These are phyloP conservation scores for Myotis yumanensis DNA, from an alignment of 2,113 vertebrate species.

Conservation along the genomic window DNA sequence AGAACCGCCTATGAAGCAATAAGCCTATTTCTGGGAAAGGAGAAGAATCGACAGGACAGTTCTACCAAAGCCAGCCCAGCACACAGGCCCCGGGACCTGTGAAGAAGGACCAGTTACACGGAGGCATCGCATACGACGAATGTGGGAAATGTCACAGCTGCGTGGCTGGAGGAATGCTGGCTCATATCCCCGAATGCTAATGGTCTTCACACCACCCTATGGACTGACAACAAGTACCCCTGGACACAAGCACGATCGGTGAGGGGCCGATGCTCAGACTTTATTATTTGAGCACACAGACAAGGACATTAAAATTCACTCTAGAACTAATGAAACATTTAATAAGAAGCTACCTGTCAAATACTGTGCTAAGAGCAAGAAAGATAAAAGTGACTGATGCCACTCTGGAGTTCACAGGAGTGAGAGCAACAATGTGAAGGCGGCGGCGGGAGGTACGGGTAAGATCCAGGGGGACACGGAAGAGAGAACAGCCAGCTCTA, in stretches of 20 bases:
- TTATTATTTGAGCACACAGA: not conserved
- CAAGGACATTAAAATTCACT: not conserved
- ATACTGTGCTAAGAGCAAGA: not conserved
- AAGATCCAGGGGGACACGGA: not conserved
- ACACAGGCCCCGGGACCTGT: not conserved
- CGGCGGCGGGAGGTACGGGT: not conserved
- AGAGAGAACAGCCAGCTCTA: too few species aligned
- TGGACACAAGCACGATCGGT: rapidly evolving
- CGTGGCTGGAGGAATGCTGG: not conserved
- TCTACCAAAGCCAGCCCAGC: not conserved
- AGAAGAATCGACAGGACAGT: not conserved
- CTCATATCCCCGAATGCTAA: not conserved
- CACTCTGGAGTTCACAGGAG: not conserved
- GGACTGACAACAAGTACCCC: rapidly evolving
- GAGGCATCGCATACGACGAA: not conserved
- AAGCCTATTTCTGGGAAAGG: not conserved
- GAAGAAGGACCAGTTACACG: not conserved
- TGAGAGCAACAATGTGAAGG: not conserved
- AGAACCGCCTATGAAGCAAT: not conserved
- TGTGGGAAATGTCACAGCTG: rapidly evolving
- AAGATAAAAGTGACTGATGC: not conserved
- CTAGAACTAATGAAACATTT: not conserved
- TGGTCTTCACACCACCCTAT: rapidly evolving
- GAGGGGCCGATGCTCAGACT: not conserved
- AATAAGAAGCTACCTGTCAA: not conserved